Percentiles rank a stretch among this genome's conserved stretches.
These are phyloP conservation scores for Pachyrhynchus sulphureomaculatus DNA, from an alignment of 1,140 invertebrate species.

Conservation along the genomic window DNA sequence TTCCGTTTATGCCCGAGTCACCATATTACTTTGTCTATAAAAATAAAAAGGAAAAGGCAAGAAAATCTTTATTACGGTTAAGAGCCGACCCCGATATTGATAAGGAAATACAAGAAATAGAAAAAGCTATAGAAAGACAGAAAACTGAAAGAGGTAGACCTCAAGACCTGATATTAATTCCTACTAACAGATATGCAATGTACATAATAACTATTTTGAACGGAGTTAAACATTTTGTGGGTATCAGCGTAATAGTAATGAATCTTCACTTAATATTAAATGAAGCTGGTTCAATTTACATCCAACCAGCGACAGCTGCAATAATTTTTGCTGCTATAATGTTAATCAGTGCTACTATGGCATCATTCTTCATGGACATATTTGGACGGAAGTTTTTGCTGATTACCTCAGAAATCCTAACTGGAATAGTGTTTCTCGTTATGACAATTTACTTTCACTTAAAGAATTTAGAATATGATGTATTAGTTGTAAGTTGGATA, in stretches of 20 bases:
- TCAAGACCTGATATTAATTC: no score
- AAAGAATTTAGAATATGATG: slow-evolving; percentile 17
- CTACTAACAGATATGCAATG: no score
- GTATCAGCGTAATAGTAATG: no score
- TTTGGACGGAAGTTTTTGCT: slow-evolving; percentile 53
- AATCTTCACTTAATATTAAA: no score
- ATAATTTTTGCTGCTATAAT: slow-evolving; percentile 52
- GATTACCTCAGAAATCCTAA: slow-evolving; percentile 36
- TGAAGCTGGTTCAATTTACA: no score
- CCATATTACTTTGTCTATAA: no score
- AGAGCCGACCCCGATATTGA: slow-evolving; percentile 47
- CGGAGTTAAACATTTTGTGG: slow-evolving; percentile 55
- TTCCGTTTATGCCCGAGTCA: background rate
- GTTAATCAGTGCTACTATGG: slow-evolving; percentile 39
- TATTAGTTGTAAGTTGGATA: slow-evolving; percentile 31
- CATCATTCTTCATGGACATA: slow-evolving; percentile 48
- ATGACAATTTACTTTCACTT: slow-evolving; percentile 42
- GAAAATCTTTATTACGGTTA: slow-evolving; percentile 43
- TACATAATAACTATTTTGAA: no score
- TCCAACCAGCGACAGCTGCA: no score
- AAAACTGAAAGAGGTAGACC: no score
- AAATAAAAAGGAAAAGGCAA: no score
- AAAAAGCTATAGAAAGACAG: no score
- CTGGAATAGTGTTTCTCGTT: slow-evolving; percentile 28
- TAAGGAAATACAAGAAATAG: no score